Evolutionary conservation across 1,140 invertebrate species (phyloP).

Genomic region (Doryteuthis pealeii): DNA sequence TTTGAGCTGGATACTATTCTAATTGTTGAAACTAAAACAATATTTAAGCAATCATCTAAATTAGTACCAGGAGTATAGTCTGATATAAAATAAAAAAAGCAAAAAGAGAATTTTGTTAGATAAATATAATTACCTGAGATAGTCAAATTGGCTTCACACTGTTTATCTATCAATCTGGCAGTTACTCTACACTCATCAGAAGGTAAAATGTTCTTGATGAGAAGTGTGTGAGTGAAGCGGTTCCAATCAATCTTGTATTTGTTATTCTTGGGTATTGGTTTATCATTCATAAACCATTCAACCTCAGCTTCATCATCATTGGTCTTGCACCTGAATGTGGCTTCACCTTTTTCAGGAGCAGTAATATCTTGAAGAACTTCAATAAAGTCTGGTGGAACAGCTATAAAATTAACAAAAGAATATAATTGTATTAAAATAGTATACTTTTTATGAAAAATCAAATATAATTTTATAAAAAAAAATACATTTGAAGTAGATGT

Average conservation of each 20-base stretch:
- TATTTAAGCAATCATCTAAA: too few relatives aligned
- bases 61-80: too few relatives aligned
- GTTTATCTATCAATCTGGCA: slow-evolving; percentile 68
- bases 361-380: slow-evolving; percentile 47
- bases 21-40: too few relatives aligned
- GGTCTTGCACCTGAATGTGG: slow-evolving; percentile 49
- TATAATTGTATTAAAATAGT: slow-evolving; percentile 1
- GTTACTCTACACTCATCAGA: slow-evolving; percentile 50
- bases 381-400: slow-evolving; percentile 49
- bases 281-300: slow-evolving; percentile 50
- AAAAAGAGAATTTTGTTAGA: too few relatives aligned
- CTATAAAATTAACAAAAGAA: slow-evolving; percentile 32
- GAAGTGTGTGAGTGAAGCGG: slow-evolving; percentile 46
- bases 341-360: slow-evolving; percentile 43
- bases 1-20: too few relatives aligned
- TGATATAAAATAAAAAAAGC: too few relatives aligned
- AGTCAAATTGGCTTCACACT: slow-evolving; percentile 80
- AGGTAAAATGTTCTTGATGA: slow-evolving; percentile 39
- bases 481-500: too few relatives aligned
- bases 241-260: slow-evolving; percentile 65
- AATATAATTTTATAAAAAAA: slow-evolving; percentile 2
- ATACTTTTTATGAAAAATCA: neutral
- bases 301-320: slow-evolving; percentile 53
- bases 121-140: slow-evolving; percentile 84
- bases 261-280: slow-evolving; percentile 43